These are phyloP conservation scores for Spodoptera exigua DNA, from an alignment of 2,888 invertebrate species.

Conservation along the genomic window DNA sequence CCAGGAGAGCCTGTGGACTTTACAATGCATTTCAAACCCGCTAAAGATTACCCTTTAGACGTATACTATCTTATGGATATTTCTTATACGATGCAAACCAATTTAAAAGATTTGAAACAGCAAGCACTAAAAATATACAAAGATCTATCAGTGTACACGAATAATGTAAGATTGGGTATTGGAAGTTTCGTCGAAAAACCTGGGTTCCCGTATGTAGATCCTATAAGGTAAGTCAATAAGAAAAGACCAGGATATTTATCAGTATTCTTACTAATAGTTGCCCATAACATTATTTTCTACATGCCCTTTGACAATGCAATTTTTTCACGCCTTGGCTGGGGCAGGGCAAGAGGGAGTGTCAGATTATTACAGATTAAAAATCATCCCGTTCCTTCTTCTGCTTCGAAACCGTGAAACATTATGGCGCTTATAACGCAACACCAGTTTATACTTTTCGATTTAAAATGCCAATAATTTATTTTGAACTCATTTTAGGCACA, in stretches of 20 bases:
- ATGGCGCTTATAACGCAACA: no score
- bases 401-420: no score
- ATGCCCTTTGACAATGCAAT: no score
- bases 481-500: slow-evolving; percentile 72
- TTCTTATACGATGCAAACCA: slow-evolving; percentile 92
- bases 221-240: slow-evolving; percentile 63
- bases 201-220: slow-evolving; percentile 89
- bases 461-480: no score
- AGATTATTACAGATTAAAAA: no score
- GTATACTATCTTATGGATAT: slow-evolving; percentile 95
- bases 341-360: no score
- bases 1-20: slow-evolving; percentile 80
- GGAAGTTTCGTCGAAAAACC: slow-evolving; percentile 93
- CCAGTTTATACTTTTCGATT: no score
- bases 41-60: slow-evolving; percentile 94
- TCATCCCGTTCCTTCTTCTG: no score
- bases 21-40: slow-evolving; percentile 89
- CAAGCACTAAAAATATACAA: slow-evolving; percentile 84
- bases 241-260: no score
- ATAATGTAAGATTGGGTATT: slow-evolving; percentile 91
- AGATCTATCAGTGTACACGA: slow-evolving; percentile 88
- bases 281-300: no score
- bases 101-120: slow-evolving; percentile 85
- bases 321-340: no score
- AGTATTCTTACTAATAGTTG: no score